Conservation (phyloP, 2,113 vertebrate species). For the Laterallus jamaicensis region DNA sequence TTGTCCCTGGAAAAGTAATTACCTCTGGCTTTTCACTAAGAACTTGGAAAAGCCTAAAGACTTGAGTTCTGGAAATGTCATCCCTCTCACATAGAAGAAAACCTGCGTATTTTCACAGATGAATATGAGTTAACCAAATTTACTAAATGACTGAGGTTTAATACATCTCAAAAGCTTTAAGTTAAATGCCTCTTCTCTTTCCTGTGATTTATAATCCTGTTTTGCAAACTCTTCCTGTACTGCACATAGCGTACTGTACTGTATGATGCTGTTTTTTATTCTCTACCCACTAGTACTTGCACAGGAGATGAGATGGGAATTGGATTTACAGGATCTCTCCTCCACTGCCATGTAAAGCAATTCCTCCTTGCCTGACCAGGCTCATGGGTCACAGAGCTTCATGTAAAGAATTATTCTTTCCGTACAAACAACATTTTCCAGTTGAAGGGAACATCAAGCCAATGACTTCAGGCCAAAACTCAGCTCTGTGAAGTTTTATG, state of each 20-base stretch:
- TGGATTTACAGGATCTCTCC: background rate
- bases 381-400: background rate
- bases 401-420: background rate
- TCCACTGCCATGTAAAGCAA: background rate
- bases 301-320: background rate
- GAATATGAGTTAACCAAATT: background rate
- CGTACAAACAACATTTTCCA: background rate
- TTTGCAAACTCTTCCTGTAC: background rate
- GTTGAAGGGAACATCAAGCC: background rate
- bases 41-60: background rate
- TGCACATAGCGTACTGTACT: rapidly evolving
- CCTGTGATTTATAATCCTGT: background rate
- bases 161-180: background rate
- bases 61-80: constrained; percentile 12
- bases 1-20: constrained; percentile 46
- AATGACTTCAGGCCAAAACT: background rate
- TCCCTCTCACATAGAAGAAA: background rate
- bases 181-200: background rate
- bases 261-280: background rate
- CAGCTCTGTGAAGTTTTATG: background rate
- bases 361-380: background rate
- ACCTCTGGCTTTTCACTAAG: background rate
- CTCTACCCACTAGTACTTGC: background rate
- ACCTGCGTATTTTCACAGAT: background rate
- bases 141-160: background rate